Conservation (phyloP, 2,113 vertebrate species). For the Etia nguti region DNA sequence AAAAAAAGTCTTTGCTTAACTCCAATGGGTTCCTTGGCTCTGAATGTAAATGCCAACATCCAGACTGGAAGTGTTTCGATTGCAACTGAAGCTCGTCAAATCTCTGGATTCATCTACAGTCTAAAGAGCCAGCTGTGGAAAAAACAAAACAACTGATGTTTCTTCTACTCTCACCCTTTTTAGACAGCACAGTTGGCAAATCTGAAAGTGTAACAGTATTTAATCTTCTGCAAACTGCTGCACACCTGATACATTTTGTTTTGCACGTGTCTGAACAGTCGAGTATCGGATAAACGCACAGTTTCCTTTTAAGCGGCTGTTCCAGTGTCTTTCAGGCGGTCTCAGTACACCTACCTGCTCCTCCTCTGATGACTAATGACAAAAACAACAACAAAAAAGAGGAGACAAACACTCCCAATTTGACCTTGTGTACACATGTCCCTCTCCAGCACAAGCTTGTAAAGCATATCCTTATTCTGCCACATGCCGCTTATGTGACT, state of each 20-base stretch:
- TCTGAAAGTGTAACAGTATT: constrained; percentile 28
- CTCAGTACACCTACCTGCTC: background rate
- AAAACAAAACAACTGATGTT: constrained; percentile 20
- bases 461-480: constrained; percentile 1
- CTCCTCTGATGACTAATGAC: background rate
- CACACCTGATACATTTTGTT: background rate
- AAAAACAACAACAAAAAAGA: background rate
- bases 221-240: background rate
- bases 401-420: background rate
- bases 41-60: constrained; percentile 75
- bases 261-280: background rate
- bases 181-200: background rate
- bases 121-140: constrained; percentile 1
- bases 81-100: constrained; percentile 40
- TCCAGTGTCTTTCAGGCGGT: background rate
- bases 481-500: background rate
- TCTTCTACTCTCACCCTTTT: constrained; percentile 9
- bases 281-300: background rate
- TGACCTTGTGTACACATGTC: background rate
- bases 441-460: background rate
- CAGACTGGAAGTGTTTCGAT: constrained; percentile 40
- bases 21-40: constrained; percentile 51
- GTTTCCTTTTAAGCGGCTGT: background rate
- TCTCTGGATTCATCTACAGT: constrained; percentile 16
- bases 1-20: constrained; percentile 38